These are phyloP conservation scores for Intellagama lesueurii DNA, from an alignment of 2,797 vertebrate genomes.

Conservation along the genomic window DNA sequence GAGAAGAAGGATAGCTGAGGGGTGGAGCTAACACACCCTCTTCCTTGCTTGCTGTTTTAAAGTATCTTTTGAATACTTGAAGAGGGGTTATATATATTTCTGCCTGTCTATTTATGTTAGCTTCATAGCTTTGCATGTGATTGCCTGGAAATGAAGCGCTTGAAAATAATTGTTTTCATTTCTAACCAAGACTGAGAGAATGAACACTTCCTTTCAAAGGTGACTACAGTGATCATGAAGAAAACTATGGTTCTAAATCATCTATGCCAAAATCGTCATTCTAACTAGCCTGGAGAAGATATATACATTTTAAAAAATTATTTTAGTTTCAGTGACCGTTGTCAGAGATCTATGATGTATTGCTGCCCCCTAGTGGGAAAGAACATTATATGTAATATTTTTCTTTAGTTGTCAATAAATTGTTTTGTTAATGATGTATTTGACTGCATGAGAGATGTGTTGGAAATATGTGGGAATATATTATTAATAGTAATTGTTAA, in stretches of 20 bases:
- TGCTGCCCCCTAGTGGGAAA: constrained; percentile 68
- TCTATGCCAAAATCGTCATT: constrained; percentile 27
- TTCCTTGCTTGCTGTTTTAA: no score
- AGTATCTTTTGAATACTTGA: no score
- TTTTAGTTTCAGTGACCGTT: neutral
- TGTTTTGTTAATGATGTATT: neutral
- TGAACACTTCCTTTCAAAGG: neutral
- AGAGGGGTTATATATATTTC: neutral
- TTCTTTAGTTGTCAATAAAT: neutral
- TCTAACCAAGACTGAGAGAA: neutral
- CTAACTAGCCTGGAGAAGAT: constrained; percentile 29
- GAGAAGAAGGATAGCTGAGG: no score
- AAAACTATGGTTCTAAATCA: constrained; percentile 40
- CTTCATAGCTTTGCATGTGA: neutral
- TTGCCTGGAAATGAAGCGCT: neutral
- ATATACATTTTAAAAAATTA: constrained; percentile 1
- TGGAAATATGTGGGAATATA: neutral
- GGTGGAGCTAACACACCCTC: no score
- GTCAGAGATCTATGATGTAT: neutral
- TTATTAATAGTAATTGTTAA: neutral
- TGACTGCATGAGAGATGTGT: neutral
- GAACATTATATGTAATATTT: neutral
- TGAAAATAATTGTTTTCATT: neutral
- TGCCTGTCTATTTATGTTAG: neutral
- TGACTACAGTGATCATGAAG: neutral